phyloP scores from a whole-genome alignment of 2,797 vertebrate genomes.

The Squalus acanthias region DNA sequence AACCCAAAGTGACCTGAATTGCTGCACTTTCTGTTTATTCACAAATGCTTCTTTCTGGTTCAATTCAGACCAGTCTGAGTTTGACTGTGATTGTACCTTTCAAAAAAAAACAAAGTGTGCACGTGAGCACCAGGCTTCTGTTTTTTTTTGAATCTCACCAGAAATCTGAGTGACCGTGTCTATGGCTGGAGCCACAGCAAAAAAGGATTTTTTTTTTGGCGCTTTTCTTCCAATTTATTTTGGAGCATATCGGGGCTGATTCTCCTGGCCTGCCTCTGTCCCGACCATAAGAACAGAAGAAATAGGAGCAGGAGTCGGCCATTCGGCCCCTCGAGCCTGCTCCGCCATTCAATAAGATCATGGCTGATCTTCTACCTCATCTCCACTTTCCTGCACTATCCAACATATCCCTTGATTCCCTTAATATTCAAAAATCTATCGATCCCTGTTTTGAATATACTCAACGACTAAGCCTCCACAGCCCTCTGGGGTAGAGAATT shows the following conservation, averaged over 20 bases:
- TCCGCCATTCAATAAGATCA: no score
- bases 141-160: background rate
- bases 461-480: no score
- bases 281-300: no score
- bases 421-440: no score
- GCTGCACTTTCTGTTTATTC: constrained; percentile 23
- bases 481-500: no score
- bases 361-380: no score
- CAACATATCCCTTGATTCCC: no score
- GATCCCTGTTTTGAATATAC: no score
- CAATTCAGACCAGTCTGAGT: background rate
- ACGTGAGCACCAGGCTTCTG: background rate
- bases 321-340: no score
- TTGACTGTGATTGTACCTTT: background rate
- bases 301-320: no score
- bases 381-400: no score
- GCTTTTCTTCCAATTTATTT: background rate
- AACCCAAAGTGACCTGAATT: constrained; percentile 30
- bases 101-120: background rate
- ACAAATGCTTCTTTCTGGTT: background rate
- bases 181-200: background rate
- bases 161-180: background rate
- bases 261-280: background rate
- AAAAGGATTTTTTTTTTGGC: background rate
- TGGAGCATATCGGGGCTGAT: background rate